Base-by-base conservation (phyloP, 2,888 invertebrate species). In the Eupithecia vulgata region DNA sequence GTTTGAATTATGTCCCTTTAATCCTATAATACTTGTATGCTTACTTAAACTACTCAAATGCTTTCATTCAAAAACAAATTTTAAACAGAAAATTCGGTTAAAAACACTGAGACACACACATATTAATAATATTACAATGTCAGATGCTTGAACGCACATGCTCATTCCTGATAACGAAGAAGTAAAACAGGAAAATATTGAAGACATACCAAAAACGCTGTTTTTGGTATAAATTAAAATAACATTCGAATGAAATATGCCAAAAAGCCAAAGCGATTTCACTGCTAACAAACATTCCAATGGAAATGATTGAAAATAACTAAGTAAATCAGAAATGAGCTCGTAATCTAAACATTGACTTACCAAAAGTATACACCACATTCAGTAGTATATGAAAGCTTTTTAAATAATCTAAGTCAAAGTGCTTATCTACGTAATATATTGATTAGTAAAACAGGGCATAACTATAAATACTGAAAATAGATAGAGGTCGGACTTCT, bases 111-210 rank as follows among this genome's bases (percentile, higher is more conserved):
- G 76, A 62, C 45, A 77, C 78, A 72, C 72, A 17, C 64, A 37
- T 37, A n/a, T 78, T 70, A 72, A 40, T 61, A 40, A 52, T 13
- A 5, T 52, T 21, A 57, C 67, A 76, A 76, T 79, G 71, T 78
- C 72, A 79, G 75, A 77, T 81, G 75, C 72, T 82, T 73, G 67
- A 75, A 81, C 71, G 78, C 76, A 78, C 89, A 87, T 88, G 89
- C 88, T 82, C 88, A 89, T 88, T 88, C 87, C 87, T 84, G 86
- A 86, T 81, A 78, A 77, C 74, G 75, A 71, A 79, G 71, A 73
- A 69, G 57, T 57, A 25, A 57, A 57, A 57, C 25, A 57, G 57
- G 25, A 57, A 25, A 25, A 57, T 57, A 57, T 57, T 57, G 57
- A 12, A 52, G 21, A 21, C 10, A 12, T 52, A 25, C 0, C 25